A percentile compares a stretch with the other conserved stretches of the same genome.
These are phyloP conservation scores for Stegodyphus dumicola DNA, from an alignment of 1,140 invertebrate species.

Conservation along the genomic window DNA sequence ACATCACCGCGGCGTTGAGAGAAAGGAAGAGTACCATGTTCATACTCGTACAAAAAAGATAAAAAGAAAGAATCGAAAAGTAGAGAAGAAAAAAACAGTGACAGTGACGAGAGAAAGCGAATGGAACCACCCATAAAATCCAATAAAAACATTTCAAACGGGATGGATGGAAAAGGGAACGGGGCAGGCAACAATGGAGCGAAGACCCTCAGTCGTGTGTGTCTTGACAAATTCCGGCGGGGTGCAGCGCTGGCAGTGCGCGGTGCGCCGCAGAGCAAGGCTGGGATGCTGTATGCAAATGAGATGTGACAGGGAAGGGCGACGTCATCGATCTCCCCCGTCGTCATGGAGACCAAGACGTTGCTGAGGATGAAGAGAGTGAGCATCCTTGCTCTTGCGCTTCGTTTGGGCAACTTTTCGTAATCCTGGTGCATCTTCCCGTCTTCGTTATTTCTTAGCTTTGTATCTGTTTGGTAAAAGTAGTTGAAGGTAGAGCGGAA, in stretches of 20 bases:
- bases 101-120: slow-evolving; percentile 59
- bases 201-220: slow-evolving; percentile 9
- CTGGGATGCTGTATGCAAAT: slow-evolving; percentile 60
- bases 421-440: too few relatives aligned
- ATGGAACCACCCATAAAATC: slow-evolving; percentile 61
- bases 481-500: too few relatives aligned
- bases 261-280: slow-evolving; percentile 54
- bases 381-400: slow-evolving; percentile 40
- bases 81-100: slow-evolving; percentile 11
- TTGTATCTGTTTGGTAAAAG: too few relatives aligned
- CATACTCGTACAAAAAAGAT: background rate
- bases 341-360: slow-evolving; percentile 52
- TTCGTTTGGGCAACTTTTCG: background rate
- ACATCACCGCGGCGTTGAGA: background rate
- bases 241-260: slow-evolving; percentile 40
- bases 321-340: slow-evolving; percentile 47
- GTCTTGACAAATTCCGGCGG: slow-evolving; percentile 57
- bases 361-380: background rate
- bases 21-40: background rate
- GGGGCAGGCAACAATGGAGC: background rate
- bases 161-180: slow-evolving; percentile 5
- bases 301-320: slow-evolving; percentile 59
- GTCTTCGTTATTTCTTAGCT: too few relatives aligned
- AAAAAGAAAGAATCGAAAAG: slow-evolving; percentile 17
- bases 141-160: slow-evolving; percentile 60